phyloP scores from a whole-genome alignment of 2,888 invertebrate species.

The Hedya salicella region DNA sequence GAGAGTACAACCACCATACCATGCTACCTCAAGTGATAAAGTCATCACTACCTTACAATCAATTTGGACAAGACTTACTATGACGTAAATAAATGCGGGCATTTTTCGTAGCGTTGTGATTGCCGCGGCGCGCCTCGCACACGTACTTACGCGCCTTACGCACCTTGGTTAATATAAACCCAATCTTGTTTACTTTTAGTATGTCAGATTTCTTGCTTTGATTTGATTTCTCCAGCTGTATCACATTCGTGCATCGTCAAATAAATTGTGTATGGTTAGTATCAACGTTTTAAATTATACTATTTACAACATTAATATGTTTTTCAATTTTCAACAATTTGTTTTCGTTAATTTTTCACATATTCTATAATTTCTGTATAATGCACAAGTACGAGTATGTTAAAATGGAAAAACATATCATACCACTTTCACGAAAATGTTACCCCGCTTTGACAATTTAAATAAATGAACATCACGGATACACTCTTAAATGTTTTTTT shows the following conservation, averaged over 20 bases:
- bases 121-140: slow-evolving; percentile 68
- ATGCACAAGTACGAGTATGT: slow-evolving; percentile 3
- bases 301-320: slow-evolving; percentile 52
- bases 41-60: slow-evolving; percentile 64
- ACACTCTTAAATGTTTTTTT: no score
- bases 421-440: slow-evolving; percentile 60
- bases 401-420: slow-evolving; percentile 66
- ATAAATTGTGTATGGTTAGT: slow-evolving; percentile 77
- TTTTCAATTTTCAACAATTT: slow-evolving; percentile 64
- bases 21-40: slow-evolving; percentile 78
- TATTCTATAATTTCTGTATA: neutral
- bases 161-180: slow-evolving; percentile 67
- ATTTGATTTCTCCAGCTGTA: slow-evolving; percentile 56
- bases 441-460: neutral
- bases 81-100: slow-evolving; percentile 61
- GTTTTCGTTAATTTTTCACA: slow-evolving; percentile 18
- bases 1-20: slow-evolving; percentile 76
- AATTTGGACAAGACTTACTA: slow-evolving; percentile 45
- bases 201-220: slow-evolving; percentile 68
- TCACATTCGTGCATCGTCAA: slow-evolving; percentile 72
- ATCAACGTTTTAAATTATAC: slow-evolving; percentile 53
- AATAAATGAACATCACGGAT: neutral
- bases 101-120: slow-evolving; percentile 54
- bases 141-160: slow-evolving; percentile 60
- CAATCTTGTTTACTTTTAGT: slow-evolving; percentile 74